Conservation (phyloP, 2,797 vertebrate species). For the Intellagama lesueurii region DNA sequence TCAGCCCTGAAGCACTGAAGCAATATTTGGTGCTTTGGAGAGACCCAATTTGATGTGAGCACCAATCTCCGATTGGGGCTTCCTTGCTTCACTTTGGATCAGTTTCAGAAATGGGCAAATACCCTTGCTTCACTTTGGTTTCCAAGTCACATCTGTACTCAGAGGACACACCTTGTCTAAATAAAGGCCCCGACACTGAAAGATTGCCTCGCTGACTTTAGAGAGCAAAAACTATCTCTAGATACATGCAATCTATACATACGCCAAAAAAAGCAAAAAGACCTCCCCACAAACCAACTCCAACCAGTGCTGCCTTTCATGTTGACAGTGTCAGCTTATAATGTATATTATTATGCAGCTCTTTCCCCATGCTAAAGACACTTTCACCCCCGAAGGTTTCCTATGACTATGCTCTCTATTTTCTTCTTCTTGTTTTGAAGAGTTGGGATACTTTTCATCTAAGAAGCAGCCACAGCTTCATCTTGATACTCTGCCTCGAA, state of each 20-base stretch:
- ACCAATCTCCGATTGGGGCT: too few species aligned
- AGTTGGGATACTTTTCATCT: conserved; percentile 13
- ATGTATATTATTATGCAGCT: not conserved
- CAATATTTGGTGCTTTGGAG: too few species aligned
- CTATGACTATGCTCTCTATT: not conserved
- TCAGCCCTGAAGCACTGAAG: too few species aligned
- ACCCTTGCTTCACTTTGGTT: too few species aligned
- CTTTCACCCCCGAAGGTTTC: not conserved
- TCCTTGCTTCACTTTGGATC: too few species aligned
- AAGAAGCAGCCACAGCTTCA: not conserved
- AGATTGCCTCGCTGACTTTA: not conserved
- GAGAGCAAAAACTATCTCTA: fast-evolving
- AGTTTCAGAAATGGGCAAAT: too few species aligned
- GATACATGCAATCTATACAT: fast-evolving
- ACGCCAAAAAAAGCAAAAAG: not conserved
- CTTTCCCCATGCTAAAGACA: not conserved
- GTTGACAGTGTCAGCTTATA: not conserved
- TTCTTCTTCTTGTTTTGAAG: not conserved
- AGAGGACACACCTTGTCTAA: too few species aligned
- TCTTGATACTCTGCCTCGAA: conserved; percentile 31
- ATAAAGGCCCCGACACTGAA: too few species aligned
- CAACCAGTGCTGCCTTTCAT: not conserved
- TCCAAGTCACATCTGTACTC: too few species aligned
- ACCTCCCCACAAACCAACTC: not conserved
- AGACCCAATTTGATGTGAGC: too few species aligned